Evolutionary conservation across 1,140 invertebrate genomes (phyloP), one percentile per base, ranked within the genome.

Genomic region (Drosophila kurseongensis): DNA sequence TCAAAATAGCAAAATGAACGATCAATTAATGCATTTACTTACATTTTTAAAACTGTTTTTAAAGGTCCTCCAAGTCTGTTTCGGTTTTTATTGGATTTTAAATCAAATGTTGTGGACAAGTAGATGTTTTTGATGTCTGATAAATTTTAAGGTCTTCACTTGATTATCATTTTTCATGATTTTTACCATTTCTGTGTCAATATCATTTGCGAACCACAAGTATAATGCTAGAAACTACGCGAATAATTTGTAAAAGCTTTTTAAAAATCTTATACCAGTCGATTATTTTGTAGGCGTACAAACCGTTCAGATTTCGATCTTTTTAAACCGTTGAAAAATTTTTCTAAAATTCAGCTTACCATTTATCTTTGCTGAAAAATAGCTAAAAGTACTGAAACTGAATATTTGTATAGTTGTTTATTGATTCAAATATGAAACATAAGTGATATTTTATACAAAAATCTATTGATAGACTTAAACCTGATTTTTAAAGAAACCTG

Each of bases 21-120:
- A 36, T 8, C 13, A 54, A 61, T 9, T 63, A 52, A 58, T 81
- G 80, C 84, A 89, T 90, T 90, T 89, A 89, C 63, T 83, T 83
- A 83, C 79, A 61, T 75, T 78, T 80, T 12, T 32, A 54, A 74
- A 74, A 67, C 73, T 48, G 16, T 12, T 18, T 29, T 36, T 6
- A n/a, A 29, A 42, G 16, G 32, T 38, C 38, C 14, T 52, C 36
- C 35, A 55, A 36, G 10, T 1, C 14, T 44, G 55, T 48, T 27
- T 75, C 13, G 52, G 23, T 18, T 52, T 38, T 38, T 45, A 47
- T 6, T 12, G 8, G 13, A 0, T 48, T 23, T 13, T 45, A 12
- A 13, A 13, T 23, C 10, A 45, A 23, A 23, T 10, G 16, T 45
- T 41, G 29, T 32, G 29, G 29, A 32, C 8, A 32, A 32, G 6